phyloP scores from a whole-genome alignment of 2,888 invertebrate species.

The Cerastis leucographa region DNA sequence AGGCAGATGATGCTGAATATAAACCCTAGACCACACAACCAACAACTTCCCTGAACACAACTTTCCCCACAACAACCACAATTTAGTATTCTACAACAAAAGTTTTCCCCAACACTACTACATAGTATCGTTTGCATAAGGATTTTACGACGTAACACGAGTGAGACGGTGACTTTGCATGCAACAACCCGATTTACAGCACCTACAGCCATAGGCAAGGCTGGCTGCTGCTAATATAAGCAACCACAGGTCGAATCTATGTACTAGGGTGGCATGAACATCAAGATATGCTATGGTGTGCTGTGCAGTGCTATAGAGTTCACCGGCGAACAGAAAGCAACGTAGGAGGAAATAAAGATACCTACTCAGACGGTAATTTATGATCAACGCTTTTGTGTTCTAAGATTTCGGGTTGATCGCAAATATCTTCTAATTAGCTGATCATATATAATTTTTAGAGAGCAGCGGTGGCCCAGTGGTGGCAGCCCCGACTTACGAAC shows the following conservation, averaged over 20 bases:
- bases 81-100: slow-evolving; percentile 20
- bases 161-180: slow-evolving; percentile 63
- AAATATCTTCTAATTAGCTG: too few relatives aligned
- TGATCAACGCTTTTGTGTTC: too few relatives aligned
- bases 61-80: not conserved
- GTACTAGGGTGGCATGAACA: not conserved
- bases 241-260: not conserved
- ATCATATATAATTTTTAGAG: too few relatives aligned
- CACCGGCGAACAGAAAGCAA: too few relatives aligned
- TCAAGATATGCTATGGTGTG: not conserved
- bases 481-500: too few relatives aligned
- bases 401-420: too few relatives aligned
- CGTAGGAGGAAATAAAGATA: too few relatives aligned
- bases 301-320: not conserved
- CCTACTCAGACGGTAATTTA: too few relatives aligned
- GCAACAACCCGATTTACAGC: slow-evolving; percentile 64
- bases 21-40: not conserved
- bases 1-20: not conserved
- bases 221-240: slow-evolving; percentile 32
- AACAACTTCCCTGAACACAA: slow-evolving; percentile 5
- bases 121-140: slow-evolving; percentile 65
- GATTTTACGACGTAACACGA: slow-evolving; percentile 69
- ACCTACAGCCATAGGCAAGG: slow-evolving; percentile 31
- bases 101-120: slow-evolving; percentile 58
- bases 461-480: too few relatives aligned